Base-by-base conservation (phyloP, 2,797 vertebrate species). In the Anniella stebbinsi region DNA sequence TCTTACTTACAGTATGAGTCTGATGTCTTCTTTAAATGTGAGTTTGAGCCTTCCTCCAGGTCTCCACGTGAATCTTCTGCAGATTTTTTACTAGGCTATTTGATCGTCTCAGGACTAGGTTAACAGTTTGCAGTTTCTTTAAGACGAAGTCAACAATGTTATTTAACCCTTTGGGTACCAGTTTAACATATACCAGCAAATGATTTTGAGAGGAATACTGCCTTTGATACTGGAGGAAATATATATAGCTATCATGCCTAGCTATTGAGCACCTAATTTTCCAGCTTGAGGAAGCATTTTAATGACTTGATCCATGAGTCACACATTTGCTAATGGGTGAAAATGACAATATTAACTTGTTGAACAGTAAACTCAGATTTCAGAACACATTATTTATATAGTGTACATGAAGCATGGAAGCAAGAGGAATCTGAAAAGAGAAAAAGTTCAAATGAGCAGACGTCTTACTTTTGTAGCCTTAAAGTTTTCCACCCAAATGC, bases 331-430 rank as follows among this genome's bases (percentile, higher is more conserved):
- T 70, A 70, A 88, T 41, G 48, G 48, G 36, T 9, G 10, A 36
- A 88, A 88, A 88, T 57, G 67, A 41, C 7, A 72, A 72, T 57
- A 81, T 66, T 70, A 87, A 87, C 48, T 69, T 81, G 21, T 69
- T 87, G 67, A 81, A 80, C 45, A 80, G 66, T 51, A 80, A 72
- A 81, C 51, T 72, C 67, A 48, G 21, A 51, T 18, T 80, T 38
- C 18, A 25, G 33, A 28, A 21, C 25, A 38, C 13, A 45, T 87
- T 45, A 66, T 77, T 67, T 69, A 18, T 33, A 87, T 12, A 67
- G 41, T 18, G 48, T 28, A 57, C 21, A 51, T 28, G 41, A 70
- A 70, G 30, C 30, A 80, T 1, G 3, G 33, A 17, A 9, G 17
- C 45, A 66, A 12, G 21, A n/a, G 30, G n/a, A 33, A 51, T 69